phyloP scores from a whole-genome alignment of 2,113 vertebrate genomes.

The Brachyistius frenatus region DNA sequence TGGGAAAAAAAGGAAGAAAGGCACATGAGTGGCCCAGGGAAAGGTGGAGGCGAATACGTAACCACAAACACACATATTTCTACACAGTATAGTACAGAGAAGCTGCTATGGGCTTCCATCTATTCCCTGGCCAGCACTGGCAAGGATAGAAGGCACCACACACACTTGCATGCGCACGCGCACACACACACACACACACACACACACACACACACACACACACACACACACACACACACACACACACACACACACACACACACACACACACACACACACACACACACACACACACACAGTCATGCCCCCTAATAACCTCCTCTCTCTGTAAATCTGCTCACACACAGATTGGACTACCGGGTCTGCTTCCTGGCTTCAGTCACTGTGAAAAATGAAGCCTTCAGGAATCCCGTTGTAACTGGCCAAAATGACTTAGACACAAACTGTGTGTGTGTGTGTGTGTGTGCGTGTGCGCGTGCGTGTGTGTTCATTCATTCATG shows the following conservation, averaged over 20 bases:
- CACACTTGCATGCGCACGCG: conserved; percentile 12
- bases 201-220: conserved; percentile 25
- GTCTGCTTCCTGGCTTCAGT: conserved; percentile 74
- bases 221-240: conserved; percentile 23
- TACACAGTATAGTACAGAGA: conserved; percentile 19
- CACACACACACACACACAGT: conserved; percentile 15
- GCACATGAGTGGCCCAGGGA: conserved; percentile 7
- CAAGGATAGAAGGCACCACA: conserved; percentile 55
- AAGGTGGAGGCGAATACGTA: conserved; percentile 33
- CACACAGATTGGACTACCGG: conserved; percentile 73
- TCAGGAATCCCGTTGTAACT: conserved; percentile 75
- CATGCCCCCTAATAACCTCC: conserved; percentile 71
- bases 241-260: conserved; percentile 21
- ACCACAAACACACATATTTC: background rate
- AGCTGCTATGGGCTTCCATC: conserved; percentile 63
- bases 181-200: conserved; percentile 13
- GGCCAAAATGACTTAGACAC: conserved; percentile 58
- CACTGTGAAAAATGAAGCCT: conserved; percentile 80
- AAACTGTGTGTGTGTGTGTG: conserved; percentile 28
- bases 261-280: conserved; percentile 23
- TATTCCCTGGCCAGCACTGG: conserved; percentile 53
- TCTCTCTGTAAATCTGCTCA: conserved; percentile 69
- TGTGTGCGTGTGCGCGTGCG: conserved; percentile 7
- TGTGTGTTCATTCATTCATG: background rate
- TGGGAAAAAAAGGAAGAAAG: conserved; percentile 30